Evolutionary conservation across 2,888 invertebrate species (phyloP).

Genomic region (Frankliniella fusca): DNA sequence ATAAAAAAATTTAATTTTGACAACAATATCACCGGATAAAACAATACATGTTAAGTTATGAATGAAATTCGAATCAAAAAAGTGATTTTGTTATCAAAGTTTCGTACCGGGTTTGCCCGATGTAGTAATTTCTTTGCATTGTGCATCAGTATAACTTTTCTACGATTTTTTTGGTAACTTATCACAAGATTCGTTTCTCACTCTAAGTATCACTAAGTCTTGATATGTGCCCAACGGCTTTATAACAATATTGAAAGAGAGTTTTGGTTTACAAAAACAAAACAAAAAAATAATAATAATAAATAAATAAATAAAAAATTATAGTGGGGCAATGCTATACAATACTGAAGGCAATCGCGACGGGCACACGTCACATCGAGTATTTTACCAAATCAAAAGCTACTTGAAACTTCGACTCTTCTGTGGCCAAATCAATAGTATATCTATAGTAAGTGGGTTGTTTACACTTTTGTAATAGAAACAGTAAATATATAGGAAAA

Average conservation of each 20-base stretch:
- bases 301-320: background rate
- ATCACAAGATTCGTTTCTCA: slow-evolving; percentile 26
- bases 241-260: slow-evolving; percentile 7
- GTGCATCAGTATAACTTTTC: slow-evolving; percentile 20
- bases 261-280: slow-evolving; percentile 5
- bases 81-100: background rate
- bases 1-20: background rate
- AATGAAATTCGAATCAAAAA: background rate
- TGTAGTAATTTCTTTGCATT: background rate
- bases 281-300: background rate
- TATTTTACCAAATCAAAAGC: background rate
- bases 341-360: background rate
- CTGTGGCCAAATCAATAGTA: background rate
- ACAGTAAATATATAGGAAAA: background rate
- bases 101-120: background rate
- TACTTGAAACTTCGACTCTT: background rate
- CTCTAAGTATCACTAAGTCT: slow-evolving; percentile 26
- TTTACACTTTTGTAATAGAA: slow-evolving; percentile 1
- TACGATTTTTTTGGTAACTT: slow-evolving; percentile 23
- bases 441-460: background rate
- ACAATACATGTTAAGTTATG: background rate
- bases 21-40: background rate
- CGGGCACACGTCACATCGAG: background rate
- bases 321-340: slow-evolving; percentile 8
- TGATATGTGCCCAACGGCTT: slow-evolving; percentile 22